Evolutionary conservation across 2,888 invertebrate genomes (phyloP), one percentile per base, ranked within the genome.

Genomic region (Apamea sordens): DNA sequence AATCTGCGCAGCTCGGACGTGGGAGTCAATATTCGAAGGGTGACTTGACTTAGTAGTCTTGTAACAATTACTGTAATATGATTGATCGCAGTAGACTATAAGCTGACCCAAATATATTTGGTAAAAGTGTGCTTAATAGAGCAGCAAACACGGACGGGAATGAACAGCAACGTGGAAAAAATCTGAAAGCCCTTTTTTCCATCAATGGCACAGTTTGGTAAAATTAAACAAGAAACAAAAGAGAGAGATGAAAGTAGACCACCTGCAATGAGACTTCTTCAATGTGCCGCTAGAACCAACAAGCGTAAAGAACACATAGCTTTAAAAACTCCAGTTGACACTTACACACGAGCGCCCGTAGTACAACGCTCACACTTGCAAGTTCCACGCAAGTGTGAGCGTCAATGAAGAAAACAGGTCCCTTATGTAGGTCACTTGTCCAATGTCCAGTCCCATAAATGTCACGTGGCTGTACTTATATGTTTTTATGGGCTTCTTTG

Each of bases 371-470:
- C n/a, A n/a, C n/a, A n/a, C n/a, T n/a, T n/a, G n/a, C 41, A 53
- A 86, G 74, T 80, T 85, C 87, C 87, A 88, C 88, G 78, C 77
- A 81, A 64, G 72, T 74, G 80, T 79, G 73, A 79, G 69, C 77
- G 53, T 79, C 80, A 84, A 84, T 64, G 50, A 68, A 76, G 71
- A 75, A 77, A 82, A 84, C 84, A 84, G 80, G 89, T 86, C 77
- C 68, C 68, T 24, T 74, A 87, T 70, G 87, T 84, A 68, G 85
- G 85, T 85, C 85, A 87, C 80, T 84, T 87, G 87, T 70, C 84
- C 84, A 87, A 85, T 80, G 61, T 67, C 76, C 82, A 85, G 63
- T 69, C 67, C 63, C 63, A 73, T 83, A 73, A 67, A 50, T 47
- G 50, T 67, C 79, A 76, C 63, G 41, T 63, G 21, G 32, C 11